Evolutionary conservation across 2,113 vertebrate species (phyloP).

Genomic region (Gallinago undulata): DNA sequence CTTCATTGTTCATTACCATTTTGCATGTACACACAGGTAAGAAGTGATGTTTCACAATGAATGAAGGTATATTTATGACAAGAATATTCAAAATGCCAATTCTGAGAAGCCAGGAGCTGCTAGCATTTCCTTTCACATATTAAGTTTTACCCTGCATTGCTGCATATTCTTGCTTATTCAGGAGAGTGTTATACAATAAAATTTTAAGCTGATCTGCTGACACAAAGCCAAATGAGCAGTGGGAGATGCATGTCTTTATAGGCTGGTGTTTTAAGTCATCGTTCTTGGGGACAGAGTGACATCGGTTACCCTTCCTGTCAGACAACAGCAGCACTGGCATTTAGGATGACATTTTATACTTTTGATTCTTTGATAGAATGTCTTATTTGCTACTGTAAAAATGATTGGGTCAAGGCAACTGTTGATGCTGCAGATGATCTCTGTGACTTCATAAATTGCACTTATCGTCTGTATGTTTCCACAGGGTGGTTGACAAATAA

Average conservation of each 20-base stretch:
- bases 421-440: slow-evolving; percentile 77
- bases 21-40: neutral
- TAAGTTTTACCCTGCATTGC: neutral
- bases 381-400: slow-evolving; percentile 78
- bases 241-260: neutral
- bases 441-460: slow-evolving; percentile 72
- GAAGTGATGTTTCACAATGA: neutral
- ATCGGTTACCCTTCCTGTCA: neutral
- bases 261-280: neutral
- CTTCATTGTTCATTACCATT: neutral
- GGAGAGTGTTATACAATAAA: neutral
- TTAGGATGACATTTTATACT: slow-evolving; percentile 8
- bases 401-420: slow-evolving; percentile 81
- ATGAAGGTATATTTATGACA: neutral
- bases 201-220: neutral
- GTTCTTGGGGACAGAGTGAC: neutral
- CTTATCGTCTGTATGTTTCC: slow-evolving; percentile 53
- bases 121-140: neutral
- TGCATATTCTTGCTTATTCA: neutral
- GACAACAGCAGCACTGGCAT: neutral
- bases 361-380: slow-evolving; percentile 64
- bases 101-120: neutral
- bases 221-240: neutral
- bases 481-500: slow-evolving; percentile 36
- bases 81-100: neutral